Evolutionary conservation across 1,140 invertebrate species (phyloP).

Genomic region (Temnothorax nylanderi): DNA sequence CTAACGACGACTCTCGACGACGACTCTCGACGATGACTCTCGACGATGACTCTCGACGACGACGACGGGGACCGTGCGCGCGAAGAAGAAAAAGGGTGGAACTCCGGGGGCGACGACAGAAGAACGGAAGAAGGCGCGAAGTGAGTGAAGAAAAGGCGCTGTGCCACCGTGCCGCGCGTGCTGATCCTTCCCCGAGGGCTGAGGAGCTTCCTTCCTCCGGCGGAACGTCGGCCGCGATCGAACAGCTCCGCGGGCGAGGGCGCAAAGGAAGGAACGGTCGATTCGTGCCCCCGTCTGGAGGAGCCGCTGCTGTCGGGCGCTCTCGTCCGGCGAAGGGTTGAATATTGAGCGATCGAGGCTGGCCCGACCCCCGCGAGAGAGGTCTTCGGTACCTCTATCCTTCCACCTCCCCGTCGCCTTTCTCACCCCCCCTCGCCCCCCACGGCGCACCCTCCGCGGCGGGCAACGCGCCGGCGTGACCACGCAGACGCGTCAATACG

Average conservation of each 20-base stretch:
- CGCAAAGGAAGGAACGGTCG: conserved; percentile 80
- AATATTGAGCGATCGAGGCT: conserved; percentile 84
- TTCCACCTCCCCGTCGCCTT: conserved; percentile 17
- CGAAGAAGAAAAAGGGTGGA: neutral
- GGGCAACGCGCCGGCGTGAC: conserved; percentile 61
- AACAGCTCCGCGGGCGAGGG: conserved; percentile 76
- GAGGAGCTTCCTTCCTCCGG: conserved; percentile 51
- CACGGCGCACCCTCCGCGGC: conserved; percentile 41
- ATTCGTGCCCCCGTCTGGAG: conserved; percentile 79
- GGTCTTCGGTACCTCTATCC: conserved; percentile 63
- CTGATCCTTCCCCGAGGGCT: conserved; percentile 5
- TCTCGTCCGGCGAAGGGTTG: conserved; percentile 80
- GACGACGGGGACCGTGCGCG: neutral
- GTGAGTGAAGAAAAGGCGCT: neutral
- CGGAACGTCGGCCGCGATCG: conserved; percentile 73
- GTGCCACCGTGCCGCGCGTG: conserved; percentile 37
- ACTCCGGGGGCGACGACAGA: neutral
- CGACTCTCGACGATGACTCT: neutral
- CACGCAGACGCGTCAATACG: conserved; percentile 70
- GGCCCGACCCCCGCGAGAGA: conserved; percentile 69
- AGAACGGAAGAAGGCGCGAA: neutral
- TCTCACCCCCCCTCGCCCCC: conserved; percentile 6
- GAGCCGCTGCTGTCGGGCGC: conserved; percentile 73
- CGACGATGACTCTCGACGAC: neutral
- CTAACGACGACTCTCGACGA: neutral